Conservation (phyloP, 1,140 invertebrate species). For the Stegodyphus mimosarum region DNA sequence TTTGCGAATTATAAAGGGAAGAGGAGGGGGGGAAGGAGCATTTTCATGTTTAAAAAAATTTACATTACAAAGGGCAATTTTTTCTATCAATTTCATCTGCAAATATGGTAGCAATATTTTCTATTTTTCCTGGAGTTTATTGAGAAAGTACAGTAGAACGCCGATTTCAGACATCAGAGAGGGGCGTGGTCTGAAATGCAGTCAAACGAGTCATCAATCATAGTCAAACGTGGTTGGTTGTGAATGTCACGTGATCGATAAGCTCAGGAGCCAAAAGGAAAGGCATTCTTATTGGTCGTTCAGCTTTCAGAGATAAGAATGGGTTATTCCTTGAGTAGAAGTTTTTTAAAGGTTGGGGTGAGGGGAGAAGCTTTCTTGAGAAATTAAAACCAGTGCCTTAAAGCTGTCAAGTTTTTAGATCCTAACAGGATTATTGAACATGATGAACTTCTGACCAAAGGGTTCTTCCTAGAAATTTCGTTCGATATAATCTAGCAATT, state of each 20-base stretch:
- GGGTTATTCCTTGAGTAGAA: background rate
- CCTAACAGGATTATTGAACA: too few species aligned
- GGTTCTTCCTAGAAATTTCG: too few species aligned
- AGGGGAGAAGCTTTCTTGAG: background rate
- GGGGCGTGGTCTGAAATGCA: slow-evolving; percentile 14
- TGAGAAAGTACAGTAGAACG: background rate
- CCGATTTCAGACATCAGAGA: background rate
- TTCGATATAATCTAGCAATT: too few species aligned
- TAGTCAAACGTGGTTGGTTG: slow-evolving; percentile 38
- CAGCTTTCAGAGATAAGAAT: background rate
- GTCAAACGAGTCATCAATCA: slow-evolving; percentile 47
- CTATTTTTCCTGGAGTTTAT: background rate
- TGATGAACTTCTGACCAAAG: too few species aligned
- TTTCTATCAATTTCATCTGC: too few species aligned
- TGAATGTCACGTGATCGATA: slow-evolving; percentile 52
- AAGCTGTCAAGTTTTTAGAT: too few species aligned
- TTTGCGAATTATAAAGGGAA: too few species aligned
- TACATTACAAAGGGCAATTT: too few species aligned
- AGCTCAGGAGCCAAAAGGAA: background rate
- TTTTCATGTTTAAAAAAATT: too few species aligned
- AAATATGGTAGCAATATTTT: background rate
- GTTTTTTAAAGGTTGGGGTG: too few species aligned
- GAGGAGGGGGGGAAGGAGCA: too few species aligned
- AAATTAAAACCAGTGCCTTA: background rate
- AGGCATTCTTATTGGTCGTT: slow-evolving; percentile 8